These are phyloP conservation scores for Ceuthmochares aereus DNA, from an alignment of 2,113 vertebrate species.

Conservation along the genomic window DNA sequence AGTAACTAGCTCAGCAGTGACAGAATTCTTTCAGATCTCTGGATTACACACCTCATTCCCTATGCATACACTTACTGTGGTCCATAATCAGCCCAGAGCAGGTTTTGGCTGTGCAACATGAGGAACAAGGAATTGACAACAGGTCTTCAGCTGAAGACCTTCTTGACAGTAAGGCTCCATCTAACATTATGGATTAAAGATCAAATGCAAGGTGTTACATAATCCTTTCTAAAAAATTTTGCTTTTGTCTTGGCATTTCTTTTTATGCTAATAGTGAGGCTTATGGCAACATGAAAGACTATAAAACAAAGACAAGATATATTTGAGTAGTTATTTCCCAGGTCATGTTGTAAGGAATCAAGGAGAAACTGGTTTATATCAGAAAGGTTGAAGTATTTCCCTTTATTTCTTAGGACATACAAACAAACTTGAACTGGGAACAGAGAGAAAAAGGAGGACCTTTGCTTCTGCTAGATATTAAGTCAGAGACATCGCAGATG, in stretches of 20 bases:
- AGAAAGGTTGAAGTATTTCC: neutral
- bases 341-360: neutral
- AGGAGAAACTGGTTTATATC: neutral
- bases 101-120: neutral
- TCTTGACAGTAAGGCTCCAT: neutral
- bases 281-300: neutral
- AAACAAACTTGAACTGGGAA: slow-evolving; percentile 43
- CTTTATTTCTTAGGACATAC: slow-evolving; percentile 18
- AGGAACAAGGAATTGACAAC: neutral
- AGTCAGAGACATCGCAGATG: slow-evolving; percentile 15
- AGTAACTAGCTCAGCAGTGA: neutral
- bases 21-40: neutral
- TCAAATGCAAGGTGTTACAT: neutral
- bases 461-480: slow-evolving; percentile 41
- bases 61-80: neutral
- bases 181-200: neutral
- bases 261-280: neutral
- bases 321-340: neutral
- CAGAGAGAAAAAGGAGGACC: neutral
- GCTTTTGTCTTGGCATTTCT: neutral
- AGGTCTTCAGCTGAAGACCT: neutral
- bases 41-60: neutral
- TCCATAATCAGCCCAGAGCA: neutral
- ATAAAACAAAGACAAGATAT: neutral
- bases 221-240: neutral